Evolutionary conservation across 1,140 invertebrate species (phyloP).

Genomic region (Aphaenogaster ashmeadi): DNA sequence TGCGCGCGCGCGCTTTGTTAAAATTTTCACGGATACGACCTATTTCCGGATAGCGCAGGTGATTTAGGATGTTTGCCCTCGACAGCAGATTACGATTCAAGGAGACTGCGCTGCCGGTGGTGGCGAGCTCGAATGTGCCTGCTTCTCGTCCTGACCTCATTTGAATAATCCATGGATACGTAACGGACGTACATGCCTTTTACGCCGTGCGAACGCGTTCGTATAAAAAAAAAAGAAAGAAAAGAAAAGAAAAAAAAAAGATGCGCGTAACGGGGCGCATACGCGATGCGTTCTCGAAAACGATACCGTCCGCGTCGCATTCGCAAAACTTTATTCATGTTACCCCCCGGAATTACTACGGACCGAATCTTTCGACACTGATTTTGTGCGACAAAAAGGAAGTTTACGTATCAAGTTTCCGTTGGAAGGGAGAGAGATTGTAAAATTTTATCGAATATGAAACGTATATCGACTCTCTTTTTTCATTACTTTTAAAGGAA

Average conservation of each 20-base stretch:
- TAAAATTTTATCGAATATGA: slow-evolving; percentile 1
- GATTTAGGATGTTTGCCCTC: slow-evolving; percentile 67
- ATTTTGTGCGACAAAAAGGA: neutral
- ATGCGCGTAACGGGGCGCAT: neutral
- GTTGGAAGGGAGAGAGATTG: neutral
- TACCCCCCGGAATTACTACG: slow-evolving; percentile 15
- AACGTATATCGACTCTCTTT: neutral
- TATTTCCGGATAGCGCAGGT: slow-evolving; percentile 50
- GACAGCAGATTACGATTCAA: slow-evolving; percentile 66
- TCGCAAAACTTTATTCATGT: slow-evolving; percentile 50
- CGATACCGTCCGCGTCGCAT: slow-evolving; percentile 2
- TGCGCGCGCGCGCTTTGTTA: slow-evolving; percentile 25
- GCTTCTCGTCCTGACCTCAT: slow-evolving; percentile 65
- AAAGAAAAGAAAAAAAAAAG: neutral
- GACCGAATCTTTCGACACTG: slow-evolving; percentile 4
- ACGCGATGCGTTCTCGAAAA: slow-evolving; percentile 27
- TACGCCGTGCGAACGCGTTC: slow-evolving; percentile 38
- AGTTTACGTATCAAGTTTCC: neutral
- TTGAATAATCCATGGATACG: slow-evolving; percentile 68
- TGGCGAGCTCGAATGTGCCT: slow-evolving; percentile 39
- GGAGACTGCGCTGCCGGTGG: slow-evolving; percentile 31
- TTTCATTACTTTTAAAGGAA: neutral
- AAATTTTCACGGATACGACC: slow-evolving; percentile 62
- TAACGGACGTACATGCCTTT: slow-evolving; percentile 55
- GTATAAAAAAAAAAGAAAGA: slow-evolving; percentile 14